Evolutionary conservation across 92 coral and sea anemone genomes (phyloP).

Genomic region (Meandrina meandrites): DNA sequence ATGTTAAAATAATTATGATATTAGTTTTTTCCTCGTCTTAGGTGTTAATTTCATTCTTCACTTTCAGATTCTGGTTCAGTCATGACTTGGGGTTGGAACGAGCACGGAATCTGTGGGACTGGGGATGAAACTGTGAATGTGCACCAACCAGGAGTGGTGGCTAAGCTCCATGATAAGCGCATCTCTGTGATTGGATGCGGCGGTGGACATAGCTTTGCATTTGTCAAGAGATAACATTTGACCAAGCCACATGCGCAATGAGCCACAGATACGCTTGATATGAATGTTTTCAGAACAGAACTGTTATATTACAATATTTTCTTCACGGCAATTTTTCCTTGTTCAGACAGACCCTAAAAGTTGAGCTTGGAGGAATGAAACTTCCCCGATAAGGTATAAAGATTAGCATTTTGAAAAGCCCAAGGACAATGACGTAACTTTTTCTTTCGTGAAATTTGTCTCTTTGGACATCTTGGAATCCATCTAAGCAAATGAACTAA

Average conservation of each 20-base stretch:
- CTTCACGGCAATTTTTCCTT: no score
- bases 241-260: neutral
- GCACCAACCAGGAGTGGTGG: conserved; percentile 55
- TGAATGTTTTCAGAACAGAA: no score
- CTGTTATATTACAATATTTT: no score
- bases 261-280: neutral
- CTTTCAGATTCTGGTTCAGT: conserved; percentile 58
- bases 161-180: conserved; percentile 16
- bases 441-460: no score
- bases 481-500: no score
- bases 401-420: no score
- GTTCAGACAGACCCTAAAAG: no score
- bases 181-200: conserved; percentile 75
- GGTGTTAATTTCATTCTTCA: neutral
- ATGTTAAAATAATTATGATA: no score
- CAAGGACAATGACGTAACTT: no score
- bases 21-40: neutral
- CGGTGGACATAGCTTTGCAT: conserved; percentile 77
- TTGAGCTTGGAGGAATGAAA: no score
- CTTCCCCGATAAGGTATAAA: no score
- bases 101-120: conserved; percentile 89
- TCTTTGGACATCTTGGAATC: no score
- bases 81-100: conserved; percentile 91
- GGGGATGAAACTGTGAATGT: conserved; percentile 63
- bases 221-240: conserved; percentile 21